These are phyloP conservation scores for Crypturellus tataupa DNA, from an alignment of 2,797 vertebrate species.

Conservation along the genomic window DNA sequence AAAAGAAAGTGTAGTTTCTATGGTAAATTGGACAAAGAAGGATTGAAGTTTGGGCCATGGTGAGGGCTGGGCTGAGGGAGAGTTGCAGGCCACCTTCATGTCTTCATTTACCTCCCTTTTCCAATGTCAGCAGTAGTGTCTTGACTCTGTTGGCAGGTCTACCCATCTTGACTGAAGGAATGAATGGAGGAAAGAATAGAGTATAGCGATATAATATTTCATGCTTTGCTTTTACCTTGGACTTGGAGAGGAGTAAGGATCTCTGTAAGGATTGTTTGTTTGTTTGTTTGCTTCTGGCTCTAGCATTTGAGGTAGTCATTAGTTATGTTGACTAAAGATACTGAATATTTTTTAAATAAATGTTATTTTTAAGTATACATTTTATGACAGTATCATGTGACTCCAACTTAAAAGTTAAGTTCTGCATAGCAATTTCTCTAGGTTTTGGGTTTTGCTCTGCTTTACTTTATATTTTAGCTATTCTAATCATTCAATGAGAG, in stretches of 20 bases:
- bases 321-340: neutral
- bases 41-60: fast-evolving
- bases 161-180: neutral
- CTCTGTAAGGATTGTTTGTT: too few relatives aligned
- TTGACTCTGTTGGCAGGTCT: neutral
- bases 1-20: neutral
- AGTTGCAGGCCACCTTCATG: neutral
- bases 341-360: neutral
- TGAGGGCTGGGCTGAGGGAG: neutral
- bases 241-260: neutral
- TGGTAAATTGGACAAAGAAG: neutral
- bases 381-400: neutral
- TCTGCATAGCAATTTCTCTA: neutral
- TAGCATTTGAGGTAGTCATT: neutral
- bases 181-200: neutral
- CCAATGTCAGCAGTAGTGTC: neutral
- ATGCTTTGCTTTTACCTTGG: neutral
- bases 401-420: neutral
- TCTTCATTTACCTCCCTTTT: neutral
- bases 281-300: too few relatives aligned
- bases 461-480: neutral
- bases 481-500: neutral
- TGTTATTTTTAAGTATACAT: neutral
- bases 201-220: fast-evolving
- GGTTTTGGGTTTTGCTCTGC: neutral